Evolutionary conservation across 2,797 vertebrate genomes (phyloP).

Genomic region (Melanotaenia parkinsoni): DNA sequence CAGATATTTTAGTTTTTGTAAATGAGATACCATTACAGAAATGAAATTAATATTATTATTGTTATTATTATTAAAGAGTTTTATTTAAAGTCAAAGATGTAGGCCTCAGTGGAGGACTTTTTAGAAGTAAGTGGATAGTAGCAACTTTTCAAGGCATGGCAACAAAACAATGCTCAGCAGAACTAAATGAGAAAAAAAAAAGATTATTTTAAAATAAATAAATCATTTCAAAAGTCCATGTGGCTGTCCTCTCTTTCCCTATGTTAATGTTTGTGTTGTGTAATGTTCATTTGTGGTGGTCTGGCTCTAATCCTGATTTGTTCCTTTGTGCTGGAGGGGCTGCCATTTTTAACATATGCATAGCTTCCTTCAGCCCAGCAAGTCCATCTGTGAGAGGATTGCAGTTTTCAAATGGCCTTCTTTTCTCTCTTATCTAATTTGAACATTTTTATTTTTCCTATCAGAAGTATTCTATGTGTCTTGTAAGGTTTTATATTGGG

Average conservation of each 20-base stretch:
- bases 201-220: constrained; percentile 99
- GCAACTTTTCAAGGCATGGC: constrained; percentile 91
- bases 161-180: constrained; percentile 88
- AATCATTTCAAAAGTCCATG: constrained; percentile 72
- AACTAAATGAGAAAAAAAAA: constrained; percentile 82
- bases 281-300: constrained; percentile 69
- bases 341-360: constrained; percentile 65
- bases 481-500: constrained; percentile 1
- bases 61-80: constrained; percentile 85
- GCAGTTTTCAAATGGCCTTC: constrained; percentile 69
- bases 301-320: constrained; percentile 71
- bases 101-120: constrained; percentile 67
- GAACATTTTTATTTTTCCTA: not conserved
- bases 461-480: not conserved
- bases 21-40: constrained; percentile 90
- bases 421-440: constrained; percentile 53
- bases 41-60: constrained; percentile 84
- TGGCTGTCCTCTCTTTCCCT: constrained; percentile 83
- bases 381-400: constrained; percentile 70
- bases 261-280: constrained; percentile 63
- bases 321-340: constrained; percentile 33
- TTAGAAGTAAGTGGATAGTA: constrained; percentile 84
- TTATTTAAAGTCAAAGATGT: constrained; percentile 89
- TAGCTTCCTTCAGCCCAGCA: constrained; percentile 46
- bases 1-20: constrained; percentile 87